phyloP scores from a whole-genome alignment of 2,888 invertebrate species.

The Ephialtes manifestator region DNA sequence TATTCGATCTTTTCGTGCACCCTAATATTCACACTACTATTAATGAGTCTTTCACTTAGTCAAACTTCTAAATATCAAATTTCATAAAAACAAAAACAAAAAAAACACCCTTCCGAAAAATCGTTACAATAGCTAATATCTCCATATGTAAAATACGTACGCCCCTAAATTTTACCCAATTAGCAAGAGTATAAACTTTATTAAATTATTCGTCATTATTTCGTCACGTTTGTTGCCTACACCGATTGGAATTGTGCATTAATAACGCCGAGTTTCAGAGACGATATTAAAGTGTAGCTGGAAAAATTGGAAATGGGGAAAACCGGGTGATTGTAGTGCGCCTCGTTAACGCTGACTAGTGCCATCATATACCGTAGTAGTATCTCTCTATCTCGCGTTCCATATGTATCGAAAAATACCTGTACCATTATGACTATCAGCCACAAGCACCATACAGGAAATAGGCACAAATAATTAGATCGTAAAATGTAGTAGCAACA shows the following conservation, averaged over 20 bases:
- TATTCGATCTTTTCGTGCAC: no score
- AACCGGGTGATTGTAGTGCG: constrained; percentile 28
- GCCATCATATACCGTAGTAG: background rate
- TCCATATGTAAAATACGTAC: background rate
- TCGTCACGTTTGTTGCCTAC: background rate
- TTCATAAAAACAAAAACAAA: no score
- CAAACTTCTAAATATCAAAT: no score
- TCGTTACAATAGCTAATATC: no score
- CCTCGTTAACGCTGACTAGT: constrained; percentile 37
- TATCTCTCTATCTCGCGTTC: background rate
- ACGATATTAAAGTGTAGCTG: background rate
- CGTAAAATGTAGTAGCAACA: constrained; percentile 70
- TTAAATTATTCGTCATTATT: constrained; percentile 25
- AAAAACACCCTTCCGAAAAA: no score
- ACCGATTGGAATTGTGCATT: background rate
- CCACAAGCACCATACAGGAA: constrained; percentile 36
- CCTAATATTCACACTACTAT: no score
- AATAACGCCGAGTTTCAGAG: background rate
- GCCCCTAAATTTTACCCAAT: background rate
- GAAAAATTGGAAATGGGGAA: constrained; percentile 34
- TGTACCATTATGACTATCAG: background rate
- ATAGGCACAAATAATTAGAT: constrained; percentile 70
- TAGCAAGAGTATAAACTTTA: background rate
- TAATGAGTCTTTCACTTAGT: no score
- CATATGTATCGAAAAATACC: constrained; percentile 26